Evolutionary conservation across 2,888 invertebrate genomes (phyloP), one percentile per base, ranked within the genome.

Genomic region (Eupithecia inturbata): DNA sequence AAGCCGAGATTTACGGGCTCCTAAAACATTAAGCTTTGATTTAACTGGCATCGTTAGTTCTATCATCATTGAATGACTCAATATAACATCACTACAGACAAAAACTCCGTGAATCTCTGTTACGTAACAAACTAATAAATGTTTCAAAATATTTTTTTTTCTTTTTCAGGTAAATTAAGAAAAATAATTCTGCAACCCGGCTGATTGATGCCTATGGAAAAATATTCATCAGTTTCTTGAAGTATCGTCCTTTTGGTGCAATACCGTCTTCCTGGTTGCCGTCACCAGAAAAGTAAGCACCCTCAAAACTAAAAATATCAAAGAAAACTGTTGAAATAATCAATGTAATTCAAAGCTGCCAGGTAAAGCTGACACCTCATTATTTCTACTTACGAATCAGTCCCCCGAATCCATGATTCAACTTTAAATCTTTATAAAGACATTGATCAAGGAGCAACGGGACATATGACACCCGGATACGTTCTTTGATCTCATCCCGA

Each of bases 1-100:
- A 68, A 68, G 83, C 83, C 80, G 83, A 87, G 87, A 89, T 85
- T 84, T 86, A 89, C 85, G 84, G 82, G 82, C 81, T 84, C 82
- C 82, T 79, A 82, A 64, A 83, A 84, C 85, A 86, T 83, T 89
- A 89, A 88, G 88, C 89, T 88, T 86, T 81, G 81, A 82, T 84
- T 84, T 82, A 83, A 86, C 72, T 68, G 68, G 39, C 68, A 66
- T 73, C 64, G 73, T 60, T 49, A 75, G 49, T 63, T 53, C 72
- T 45, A 66, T 72, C 63, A 72, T 72, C 74, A 66, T 62, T 60
- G 64, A 74, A 68, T 70, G 57, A 57, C 57, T 57, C 57, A 57
- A 26, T 26, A 57, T 57, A 5, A 57, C 5, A 4, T 22, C 5
- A 26, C 57, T 26, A 26, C 57, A 12, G 26, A 14, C 57, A 57